phyloP scores from a whole-genome alignment of 2,888 invertebrate genomes.

The Drosophila anceps region DNA sequence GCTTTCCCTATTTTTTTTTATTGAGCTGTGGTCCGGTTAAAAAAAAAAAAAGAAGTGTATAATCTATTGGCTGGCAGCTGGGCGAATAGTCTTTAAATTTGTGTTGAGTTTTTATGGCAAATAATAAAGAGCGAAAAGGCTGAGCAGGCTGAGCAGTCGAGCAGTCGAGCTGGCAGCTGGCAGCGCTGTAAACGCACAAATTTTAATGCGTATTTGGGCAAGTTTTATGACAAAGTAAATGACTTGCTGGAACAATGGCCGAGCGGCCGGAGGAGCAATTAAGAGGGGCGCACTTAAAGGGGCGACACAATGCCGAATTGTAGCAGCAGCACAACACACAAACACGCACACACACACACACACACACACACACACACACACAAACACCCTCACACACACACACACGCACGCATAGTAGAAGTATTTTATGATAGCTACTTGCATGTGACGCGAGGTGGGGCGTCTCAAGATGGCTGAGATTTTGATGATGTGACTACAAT shows the following conservation, averaged over 20 bases:
- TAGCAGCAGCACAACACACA: constrained; percentile 7
- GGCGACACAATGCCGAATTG: constrained; percentile 32
- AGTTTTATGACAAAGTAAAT: constrained; percentile 67
- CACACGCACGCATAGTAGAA: not conserved
- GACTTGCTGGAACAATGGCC: constrained; percentile 53
- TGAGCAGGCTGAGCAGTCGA: not conserved
- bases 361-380: constrained; percentile 1
- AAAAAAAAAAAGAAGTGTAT: not conserved
- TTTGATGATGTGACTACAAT: constrained; percentile 66
- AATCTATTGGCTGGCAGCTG: constrained; percentile 41
- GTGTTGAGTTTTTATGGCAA: constrained; percentile 48
- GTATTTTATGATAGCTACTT: constrained; percentile 63
- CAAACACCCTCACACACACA: not conserved
- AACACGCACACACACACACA: constrained; percentile 6
- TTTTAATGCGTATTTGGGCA: constrained; percentile 63
- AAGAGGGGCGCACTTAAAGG: constrained; percentile 51
- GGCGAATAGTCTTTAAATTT: constrained; percentile 47
- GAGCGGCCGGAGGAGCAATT: constrained; percentile 53
- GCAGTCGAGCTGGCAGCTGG: constrained; percentile 48
- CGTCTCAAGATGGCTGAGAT: constrained; percentile 57
- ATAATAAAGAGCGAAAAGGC: constrained; percentile 37
- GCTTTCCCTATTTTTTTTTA: too few species aligned
- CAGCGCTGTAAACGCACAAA: constrained; percentile 58
- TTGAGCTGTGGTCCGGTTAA: not conserved
- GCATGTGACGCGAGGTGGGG: constrained; percentile 32